A percentile compares a stretch with the other conserved stretches of the same genome.
Conservation (phyloP, 2,888 invertebrate species). For the Leucophenga maculata region DNA sequence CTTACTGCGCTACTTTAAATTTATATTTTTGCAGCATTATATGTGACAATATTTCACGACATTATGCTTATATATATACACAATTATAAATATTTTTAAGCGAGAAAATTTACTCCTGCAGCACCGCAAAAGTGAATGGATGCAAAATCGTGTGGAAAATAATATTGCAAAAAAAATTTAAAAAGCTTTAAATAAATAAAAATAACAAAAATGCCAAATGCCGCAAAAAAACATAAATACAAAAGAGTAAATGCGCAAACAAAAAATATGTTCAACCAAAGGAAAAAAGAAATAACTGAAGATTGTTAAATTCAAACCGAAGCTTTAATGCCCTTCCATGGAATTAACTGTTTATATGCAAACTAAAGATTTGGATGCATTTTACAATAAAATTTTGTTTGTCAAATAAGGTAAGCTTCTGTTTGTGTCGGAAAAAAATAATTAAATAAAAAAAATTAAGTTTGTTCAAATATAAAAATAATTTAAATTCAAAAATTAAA, state of each 20-base stretch:
- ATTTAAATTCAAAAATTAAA: too few species aligned
- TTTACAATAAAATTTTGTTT: too few species aligned
- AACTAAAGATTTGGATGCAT: too few species aligned
- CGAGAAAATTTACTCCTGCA: not conserved
- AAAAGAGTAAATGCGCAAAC: not conserved
- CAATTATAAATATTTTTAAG: too few species aligned
- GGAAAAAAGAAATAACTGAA: not conserved
- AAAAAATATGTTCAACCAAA: not conserved
- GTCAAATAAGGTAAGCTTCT: too few species aligned
- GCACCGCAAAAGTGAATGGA: not conserved
- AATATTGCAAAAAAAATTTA: not conserved
- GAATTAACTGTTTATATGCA: not conserved
- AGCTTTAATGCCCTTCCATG: not conserved
- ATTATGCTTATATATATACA: not conserved
- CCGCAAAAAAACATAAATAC: constrained; percentile 8
- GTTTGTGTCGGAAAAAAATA: too few species aligned
- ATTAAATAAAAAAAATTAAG: too few species aligned
- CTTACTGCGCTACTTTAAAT: too few species aligned
- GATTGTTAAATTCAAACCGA: not conserved
- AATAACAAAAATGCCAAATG: constrained; percentile 12
- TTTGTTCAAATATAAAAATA: too few species aligned
- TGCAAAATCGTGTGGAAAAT: not conserved
- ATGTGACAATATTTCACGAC: not conserved
- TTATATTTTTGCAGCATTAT: constrained; percentile 1
- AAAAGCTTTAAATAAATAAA: not conserved